Conservation (phyloP, 2,797 vertebrate species). For the Sebastes steindachneri region DNA sequence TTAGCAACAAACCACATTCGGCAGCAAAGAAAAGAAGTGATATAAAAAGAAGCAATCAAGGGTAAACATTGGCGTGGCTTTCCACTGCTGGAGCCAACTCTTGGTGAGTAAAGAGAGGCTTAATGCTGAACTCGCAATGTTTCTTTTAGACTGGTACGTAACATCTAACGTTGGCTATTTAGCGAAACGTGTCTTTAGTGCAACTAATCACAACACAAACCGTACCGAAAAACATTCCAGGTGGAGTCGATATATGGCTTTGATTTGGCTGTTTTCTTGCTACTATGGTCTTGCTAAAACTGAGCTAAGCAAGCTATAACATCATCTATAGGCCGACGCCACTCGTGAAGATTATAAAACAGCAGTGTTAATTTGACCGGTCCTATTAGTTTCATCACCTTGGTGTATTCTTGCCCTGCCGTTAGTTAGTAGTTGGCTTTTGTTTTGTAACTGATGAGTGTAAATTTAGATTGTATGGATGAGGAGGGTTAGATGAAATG, state of each 20-base stretch:
- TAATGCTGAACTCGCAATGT: neutral
- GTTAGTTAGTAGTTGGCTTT: neutral
- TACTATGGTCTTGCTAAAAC: neutral
- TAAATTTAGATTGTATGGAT: neutral
- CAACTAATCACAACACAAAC: neutral
- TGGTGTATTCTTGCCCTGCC: neutral
- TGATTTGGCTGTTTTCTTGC: no score
- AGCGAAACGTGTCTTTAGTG: neutral
- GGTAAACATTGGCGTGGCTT: no score
- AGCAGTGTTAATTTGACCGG: neutral
- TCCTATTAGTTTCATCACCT: neutral
- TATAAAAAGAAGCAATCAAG: no score
- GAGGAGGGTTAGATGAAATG: neutral
- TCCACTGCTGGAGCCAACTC: neutral
- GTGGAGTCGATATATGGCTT: no score
- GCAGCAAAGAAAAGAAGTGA: no score
- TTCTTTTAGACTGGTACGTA: neutral
- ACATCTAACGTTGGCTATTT: neutral
- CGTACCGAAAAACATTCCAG: neutral
- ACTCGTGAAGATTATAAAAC: neutral
- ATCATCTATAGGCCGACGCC: neutral
- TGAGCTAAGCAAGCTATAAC: neutral
- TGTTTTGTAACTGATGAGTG: neutral
- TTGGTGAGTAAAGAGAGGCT: neutral
- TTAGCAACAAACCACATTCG: no score